These are phyloP conservation scores for Nomada ruficornis DNA, from an alignment of 2,888 invertebrate species.

Conservation along the genomic window DNA sequence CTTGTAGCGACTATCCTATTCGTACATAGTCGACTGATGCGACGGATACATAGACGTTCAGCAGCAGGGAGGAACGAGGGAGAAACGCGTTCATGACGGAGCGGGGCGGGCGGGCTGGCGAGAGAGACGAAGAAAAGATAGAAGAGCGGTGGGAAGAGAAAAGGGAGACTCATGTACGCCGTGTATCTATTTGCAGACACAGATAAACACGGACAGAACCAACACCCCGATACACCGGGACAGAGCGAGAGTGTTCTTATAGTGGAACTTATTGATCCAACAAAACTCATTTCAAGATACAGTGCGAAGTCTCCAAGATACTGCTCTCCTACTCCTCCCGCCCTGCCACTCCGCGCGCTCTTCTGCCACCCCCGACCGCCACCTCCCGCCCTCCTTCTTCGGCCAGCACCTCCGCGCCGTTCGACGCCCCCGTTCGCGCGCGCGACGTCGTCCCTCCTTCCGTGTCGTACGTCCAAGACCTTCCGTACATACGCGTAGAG, in stretches of 20 bases:
- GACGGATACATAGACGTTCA: conserved; percentile 68
- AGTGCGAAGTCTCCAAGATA: conserved; percentile 85
- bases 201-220: conserved; percentile 83
- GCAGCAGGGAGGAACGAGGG: conserved; percentile 49
- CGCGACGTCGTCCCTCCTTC: conserved; percentile 66
- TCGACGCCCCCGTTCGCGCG: conserved; percentile 70
- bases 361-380: conserved; percentile 62
- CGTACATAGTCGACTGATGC: conserved; percentile 76
- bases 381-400: conserved; percentile 44
- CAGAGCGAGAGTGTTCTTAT: conserved; percentile 84
- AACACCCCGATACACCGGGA: conserved; percentile 80
- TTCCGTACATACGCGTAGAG: conserved; percentile 66
- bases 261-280: conserved; percentile 85
- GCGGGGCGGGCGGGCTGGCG: conserved; percentile 57
- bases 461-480: conserved; percentile 80
- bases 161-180: conserved; percentile 78
- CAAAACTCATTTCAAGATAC: conserved; percentile 85
- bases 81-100: conserved; percentile 49
- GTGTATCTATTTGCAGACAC: conserved; percentile 84
- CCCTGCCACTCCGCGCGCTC: conserved; percentile 70
- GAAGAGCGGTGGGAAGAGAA: conserved; percentile 67
- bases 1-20: conserved; percentile 80
- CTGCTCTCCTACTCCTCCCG: conserved; percentile 79
- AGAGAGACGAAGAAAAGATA: conserved; percentile 63
- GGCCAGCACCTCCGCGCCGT: conserved; percentile 69